Conservation (phyloP, 2,113 vertebrate genomes). For the Acrocephalus kingi region DNA sequence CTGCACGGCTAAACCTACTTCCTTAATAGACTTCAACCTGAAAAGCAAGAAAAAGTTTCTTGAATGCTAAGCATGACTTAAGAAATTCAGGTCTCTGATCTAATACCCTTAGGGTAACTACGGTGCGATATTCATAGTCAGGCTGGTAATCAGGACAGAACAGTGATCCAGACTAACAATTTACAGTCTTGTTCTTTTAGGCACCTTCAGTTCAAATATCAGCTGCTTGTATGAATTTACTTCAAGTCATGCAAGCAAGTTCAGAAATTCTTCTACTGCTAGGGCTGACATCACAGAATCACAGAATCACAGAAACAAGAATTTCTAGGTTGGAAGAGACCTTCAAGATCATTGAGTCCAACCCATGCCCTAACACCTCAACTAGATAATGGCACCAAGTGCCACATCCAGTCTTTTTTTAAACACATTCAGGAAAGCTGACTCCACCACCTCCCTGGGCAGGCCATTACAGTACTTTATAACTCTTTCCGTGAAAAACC, state of each 20-base stretch:
- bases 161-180: background rate
- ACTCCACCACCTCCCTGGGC: too few relatives aligned
- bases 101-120: background rate
- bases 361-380: too few relatives aligned
- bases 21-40: background rate
- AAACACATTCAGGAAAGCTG: too few relatives aligned
- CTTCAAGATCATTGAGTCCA: too few relatives aligned
- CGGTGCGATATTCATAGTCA: background rate
- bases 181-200: background rate
- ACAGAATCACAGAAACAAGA: too few relatives aligned
- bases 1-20: background rate
- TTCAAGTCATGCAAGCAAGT: background rate
- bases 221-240: background rate
- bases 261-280: background rate
- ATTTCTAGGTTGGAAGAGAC: too few relatives aligned
- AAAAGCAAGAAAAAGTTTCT: background rate
- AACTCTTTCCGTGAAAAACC: too few relatives aligned
- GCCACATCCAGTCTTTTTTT: too few relatives aligned
- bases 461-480: too few relatives aligned
- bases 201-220: background rate
- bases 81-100: background rate
- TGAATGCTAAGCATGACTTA: background rate
- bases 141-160: background rate
- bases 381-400: too few relatives aligned
- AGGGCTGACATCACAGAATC: background rate